phyloP scores from a whole-genome alignment of 2,888 invertebrate species.

The Aspidiotus rigidus region DNA sequence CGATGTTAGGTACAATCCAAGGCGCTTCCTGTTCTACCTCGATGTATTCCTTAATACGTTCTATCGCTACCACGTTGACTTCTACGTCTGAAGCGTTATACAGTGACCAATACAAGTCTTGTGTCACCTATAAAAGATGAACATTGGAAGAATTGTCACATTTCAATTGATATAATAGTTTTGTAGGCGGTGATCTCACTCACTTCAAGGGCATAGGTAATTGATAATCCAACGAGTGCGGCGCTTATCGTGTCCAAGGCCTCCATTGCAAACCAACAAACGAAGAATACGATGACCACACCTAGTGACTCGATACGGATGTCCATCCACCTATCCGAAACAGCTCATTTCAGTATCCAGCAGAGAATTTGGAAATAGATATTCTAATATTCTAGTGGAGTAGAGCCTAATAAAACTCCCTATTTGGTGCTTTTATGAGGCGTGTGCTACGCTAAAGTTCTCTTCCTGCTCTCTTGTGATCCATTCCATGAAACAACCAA shows the following conservation, averaged over 20 bases:
- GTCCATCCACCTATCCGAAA: slow-evolving; percentile 70
- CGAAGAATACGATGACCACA: slow-evolving; percentile 87
- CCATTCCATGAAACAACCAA: not conserved
- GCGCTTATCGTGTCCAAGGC: slow-evolving; percentile 59
- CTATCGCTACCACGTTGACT: slow-evolving; percentile 94
- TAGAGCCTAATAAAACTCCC: not conserved
- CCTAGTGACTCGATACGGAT: slow-evolving; percentile 93
- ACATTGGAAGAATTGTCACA: not conserved
- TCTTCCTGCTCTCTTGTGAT: not conserved
- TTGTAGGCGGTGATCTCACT: slow-evolving; percentile 37
- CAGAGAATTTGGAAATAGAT: not conserved
- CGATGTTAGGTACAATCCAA: slow-evolving; percentile 37
- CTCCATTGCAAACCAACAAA: slow-evolving; percentile 85
- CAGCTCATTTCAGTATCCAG: not conserved
- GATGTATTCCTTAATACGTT: slow-evolving; percentile 91
- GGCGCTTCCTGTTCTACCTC: slow-evolving; percentile 58
- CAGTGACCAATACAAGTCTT: slow-evolving; percentile 92
- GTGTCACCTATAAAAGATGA: slow-evolving; percentile 60
- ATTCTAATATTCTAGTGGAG: too few relatives aligned
- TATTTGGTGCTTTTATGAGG: not conserved
- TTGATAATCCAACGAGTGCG: slow-evolving; percentile 77
- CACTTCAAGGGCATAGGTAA: slow-evolving; percentile 78
- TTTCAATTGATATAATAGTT: too few relatives aligned
- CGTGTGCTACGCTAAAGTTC: not conserved
- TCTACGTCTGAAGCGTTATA: slow-evolving; percentile 94